Evolutionary conservation across 2,113 vertebrate genomes (phyloP).

Genomic region (Macquaria australasica): DNA sequence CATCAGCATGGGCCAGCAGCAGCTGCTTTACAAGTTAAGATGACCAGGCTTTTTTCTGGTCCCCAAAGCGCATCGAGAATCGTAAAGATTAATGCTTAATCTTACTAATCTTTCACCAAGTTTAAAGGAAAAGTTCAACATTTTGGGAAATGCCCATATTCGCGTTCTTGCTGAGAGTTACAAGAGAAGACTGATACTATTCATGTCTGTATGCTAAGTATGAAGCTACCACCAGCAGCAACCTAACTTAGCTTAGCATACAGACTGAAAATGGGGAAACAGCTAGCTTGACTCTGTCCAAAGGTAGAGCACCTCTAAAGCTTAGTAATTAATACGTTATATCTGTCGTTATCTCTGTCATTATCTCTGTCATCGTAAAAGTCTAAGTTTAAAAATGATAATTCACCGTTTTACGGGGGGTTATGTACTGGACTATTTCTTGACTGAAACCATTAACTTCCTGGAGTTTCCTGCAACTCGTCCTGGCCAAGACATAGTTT

Average conservation of each 20-base stretch:
- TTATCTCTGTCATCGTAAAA: too few relatives aligned
- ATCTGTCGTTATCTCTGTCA: too few relatives aligned
- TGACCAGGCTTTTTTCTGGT: constrained; percentile 17
- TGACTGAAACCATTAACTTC: neutral
- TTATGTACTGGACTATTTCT: neutral
- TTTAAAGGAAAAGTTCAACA: neutral
- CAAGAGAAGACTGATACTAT: neutral
- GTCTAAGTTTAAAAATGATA: neutral
- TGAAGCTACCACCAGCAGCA: neutral
- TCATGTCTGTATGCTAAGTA: neutral
- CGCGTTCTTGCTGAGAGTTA: rapidly evolving
- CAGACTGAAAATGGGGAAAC: neutral
- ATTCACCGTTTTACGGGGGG: neutral
- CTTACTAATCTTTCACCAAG: neutral
- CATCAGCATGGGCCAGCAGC: constrained; percentile 44
- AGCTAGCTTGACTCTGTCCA: neutral
- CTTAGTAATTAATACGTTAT: too few relatives aligned
- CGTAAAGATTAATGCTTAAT: neutral
- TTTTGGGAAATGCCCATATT: neutral
- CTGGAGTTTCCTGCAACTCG: neutral
- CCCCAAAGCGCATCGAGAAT: neutral
- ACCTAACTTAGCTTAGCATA: neutral
- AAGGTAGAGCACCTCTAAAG: neutral
- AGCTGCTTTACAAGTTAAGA: constrained; percentile 24
- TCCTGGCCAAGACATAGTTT: neutral